These are phyloP conservation scores for Motacilla alba DNA, from an alignment of 2,113 vertebrate species.

Conservation along the genomic window DNA sequence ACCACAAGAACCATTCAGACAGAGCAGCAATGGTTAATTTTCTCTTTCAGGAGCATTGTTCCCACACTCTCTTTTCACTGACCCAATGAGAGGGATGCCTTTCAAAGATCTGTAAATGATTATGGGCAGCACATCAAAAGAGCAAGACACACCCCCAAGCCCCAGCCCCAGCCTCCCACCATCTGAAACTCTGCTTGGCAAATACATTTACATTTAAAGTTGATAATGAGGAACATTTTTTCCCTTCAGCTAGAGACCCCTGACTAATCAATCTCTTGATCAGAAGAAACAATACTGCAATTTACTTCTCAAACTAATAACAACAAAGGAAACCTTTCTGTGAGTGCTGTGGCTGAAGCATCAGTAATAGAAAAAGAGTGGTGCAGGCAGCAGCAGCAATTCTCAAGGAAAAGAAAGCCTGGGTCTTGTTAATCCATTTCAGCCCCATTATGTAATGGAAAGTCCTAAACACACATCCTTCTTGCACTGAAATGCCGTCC, in stretches of 20 bases:
- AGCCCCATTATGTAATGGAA: slow-evolving; percentile 66
- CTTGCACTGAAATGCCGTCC: slow-evolving; percentile 43
- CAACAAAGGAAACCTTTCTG: slow-evolving; percentile 66
- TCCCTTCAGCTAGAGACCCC: slow-evolving; percentile 54
- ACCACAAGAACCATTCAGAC: not conserved
- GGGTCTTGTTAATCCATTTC: slow-evolving; percentile 68
- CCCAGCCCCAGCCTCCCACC: too few relatives aligned
- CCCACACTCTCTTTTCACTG: slow-evolving; percentile 1
- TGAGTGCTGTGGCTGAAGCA: slow-evolving; percentile 66
- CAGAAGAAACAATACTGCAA: slow-evolving; percentile 38
- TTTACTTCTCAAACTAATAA: slow-evolving; percentile 60
- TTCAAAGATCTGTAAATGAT: not conserved
- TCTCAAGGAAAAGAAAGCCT: slow-evolving; percentile 69
- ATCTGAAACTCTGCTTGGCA: slow-evolving; percentile 27
- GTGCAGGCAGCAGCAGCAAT: slow-evolving; percentile 62
- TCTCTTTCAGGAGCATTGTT: not conserved
- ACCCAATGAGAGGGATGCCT: not conserved
- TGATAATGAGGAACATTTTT: slow-evolving; percentile 62
- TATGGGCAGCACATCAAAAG: slow-evolving; percentile 35
- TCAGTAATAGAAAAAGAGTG: slow-evolving; percentile 63
- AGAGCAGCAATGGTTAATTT: not conserved
- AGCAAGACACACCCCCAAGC: not conserved
- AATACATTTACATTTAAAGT: slow-evolving; percentile 54
- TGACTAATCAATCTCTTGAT: slow-evolving; percentile 66
- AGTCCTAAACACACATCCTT: slow-evolving; percentile 58